A percentile compares a stretch with the other conserved stretches of the same genome.
These are phyloP conservation scores for Pocillopora damicornis DNA, from an alignment of 64 coral and sea anemone species.

Conservation along the genomic window DNA sequence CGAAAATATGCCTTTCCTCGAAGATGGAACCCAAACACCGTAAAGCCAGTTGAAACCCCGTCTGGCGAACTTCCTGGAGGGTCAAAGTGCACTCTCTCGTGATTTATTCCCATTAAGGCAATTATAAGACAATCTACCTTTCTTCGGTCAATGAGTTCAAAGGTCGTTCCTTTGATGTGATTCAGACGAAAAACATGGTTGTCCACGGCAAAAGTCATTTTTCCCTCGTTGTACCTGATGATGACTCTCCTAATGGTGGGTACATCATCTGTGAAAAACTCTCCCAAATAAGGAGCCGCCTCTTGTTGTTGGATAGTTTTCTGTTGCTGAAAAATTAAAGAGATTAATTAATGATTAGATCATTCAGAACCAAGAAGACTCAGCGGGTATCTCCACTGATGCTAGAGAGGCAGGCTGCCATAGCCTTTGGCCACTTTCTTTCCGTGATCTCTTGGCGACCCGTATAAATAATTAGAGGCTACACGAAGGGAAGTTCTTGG, in stretches of 20 bases:
- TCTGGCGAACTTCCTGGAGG: background rate
- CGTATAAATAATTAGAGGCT: no score
- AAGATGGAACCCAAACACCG: constrained; percentile 37
- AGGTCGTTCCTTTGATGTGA: constrained; percentile 28
- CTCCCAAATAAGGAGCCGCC: constrained; percentile 21
- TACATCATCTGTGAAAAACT: constrained; percentile 6
- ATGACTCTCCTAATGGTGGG: constrained; percentile 13
- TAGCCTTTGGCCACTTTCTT: no score
- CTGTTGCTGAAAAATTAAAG: background rate
- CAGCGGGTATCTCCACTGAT: no score
- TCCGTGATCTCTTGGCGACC: no score
- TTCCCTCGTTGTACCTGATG: background rate
- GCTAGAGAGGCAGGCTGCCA: no score
- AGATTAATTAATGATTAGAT: background rate
- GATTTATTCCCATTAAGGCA: constrained; percentile 36
- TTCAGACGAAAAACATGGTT: background rate
- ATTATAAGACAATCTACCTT: constrained; percentile 1
- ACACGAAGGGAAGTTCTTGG: no score
- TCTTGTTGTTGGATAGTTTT: background rate
- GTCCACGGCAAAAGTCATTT: background rate
- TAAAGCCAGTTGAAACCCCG: constrained; percentile 29
- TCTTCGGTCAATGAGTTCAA: constrained; percentile 52
- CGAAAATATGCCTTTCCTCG: constrained; percentile 46
- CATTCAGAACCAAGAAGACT: no score
- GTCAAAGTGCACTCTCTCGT: constrained; percentile 51